These are phyloP conservation scores for Wasmannia auropunctata DNA, from an alignment of 1,140 invertebrate species.

Conservation along the genomic window DNA sequence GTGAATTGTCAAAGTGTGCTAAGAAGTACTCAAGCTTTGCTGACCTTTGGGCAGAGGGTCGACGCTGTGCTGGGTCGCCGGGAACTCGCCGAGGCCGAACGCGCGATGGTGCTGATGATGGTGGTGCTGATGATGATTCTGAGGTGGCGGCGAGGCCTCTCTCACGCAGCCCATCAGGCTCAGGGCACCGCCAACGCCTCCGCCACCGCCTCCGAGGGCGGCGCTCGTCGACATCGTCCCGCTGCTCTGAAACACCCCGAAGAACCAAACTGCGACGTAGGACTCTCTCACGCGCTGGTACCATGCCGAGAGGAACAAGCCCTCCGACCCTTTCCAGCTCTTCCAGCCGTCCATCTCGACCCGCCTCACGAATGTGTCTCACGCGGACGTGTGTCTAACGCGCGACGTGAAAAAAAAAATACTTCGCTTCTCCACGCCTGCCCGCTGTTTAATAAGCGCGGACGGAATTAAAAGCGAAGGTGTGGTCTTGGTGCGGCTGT, in stretches of 20 bases:
- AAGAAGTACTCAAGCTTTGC: slow-evolving; percentile 30
- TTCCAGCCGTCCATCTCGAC: slow-evolving; percentile 69
- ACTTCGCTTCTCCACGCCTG: no score
- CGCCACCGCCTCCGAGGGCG: slow-evolving; percentile 71
- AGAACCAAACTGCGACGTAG: slow-evolving; percentile 75
- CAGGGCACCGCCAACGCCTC: slow-evolving; percentile 81
- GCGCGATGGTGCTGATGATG: slow-evolving; percentile 63
- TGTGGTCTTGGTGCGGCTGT: not conserved
- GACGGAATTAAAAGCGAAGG: slow-evolving; percentile 4
- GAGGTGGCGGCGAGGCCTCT: slow-evolving; percentile 84
- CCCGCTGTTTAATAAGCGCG: not conserved
- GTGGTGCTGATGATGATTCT: slow-evolving; percentile 59
- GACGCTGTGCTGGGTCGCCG: slow-evolving; percentile 66
- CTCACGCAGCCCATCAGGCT: slow-evolving; percentile 85
- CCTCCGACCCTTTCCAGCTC: slow-evolving; percentile 65
- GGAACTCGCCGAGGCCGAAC: slow-evolving; percentile 66
- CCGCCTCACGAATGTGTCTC: not conserved
- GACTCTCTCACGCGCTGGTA: slow-evolving; percentile 75
- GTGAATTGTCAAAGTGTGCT: not conserved
- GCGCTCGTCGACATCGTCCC: slow-evolving; percentile 80
- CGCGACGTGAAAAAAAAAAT: not conserved
- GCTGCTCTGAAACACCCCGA: slow-evolving; percentile 78
- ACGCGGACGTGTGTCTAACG: not conserved
- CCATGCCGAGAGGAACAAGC: slow-evolving; percentile 69
- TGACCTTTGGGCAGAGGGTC: slow-evolving; percentile 82